Conservation (phyloP, 2,797 vertebrate genomes). For the Acrocephalus scirpaceus region DNA sequence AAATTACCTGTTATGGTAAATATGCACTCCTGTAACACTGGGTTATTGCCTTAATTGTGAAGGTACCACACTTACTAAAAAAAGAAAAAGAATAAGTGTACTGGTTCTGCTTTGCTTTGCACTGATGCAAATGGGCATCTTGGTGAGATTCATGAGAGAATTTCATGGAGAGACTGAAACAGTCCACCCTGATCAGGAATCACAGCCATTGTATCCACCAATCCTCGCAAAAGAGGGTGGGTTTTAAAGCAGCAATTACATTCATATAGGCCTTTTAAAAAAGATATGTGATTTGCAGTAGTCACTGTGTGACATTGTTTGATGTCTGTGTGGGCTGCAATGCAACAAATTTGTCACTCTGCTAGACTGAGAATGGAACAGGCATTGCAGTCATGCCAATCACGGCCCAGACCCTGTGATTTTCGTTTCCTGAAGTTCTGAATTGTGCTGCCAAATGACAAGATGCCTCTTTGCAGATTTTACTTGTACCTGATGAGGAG, state of each 20-base stretch:
- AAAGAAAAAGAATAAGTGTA: not conserved
- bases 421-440: not conserved
- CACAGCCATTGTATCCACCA: not conserved
- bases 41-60: not conserved
- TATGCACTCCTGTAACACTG: not conserved
- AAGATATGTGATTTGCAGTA: constrained; percentile 4
- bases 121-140: not conserved
- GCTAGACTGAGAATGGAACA: constrained; percentile 30
- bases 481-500: constrained; percentile 19
- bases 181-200: not conserved
- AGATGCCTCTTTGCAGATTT: not conserved
- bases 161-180: not conserved
- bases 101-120: not conserved
- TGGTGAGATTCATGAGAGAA: not conserved
- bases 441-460: not conserved
- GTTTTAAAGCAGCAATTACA: constrained; percentile 14
- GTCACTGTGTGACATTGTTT: constrained; percentile 28
- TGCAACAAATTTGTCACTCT: constrained; percentile 40
- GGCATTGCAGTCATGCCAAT: constrained; percentile 20
- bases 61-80: not conserved
- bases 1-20: not conserved
- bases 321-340: constrained; percentile 28
- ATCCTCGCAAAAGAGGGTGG: not conserved
- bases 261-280: not conserved
- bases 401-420: not conserved